Conservation (phyloP, 37 sponge, comb jelly and placozoan species). For the Agelas oroides region DNA sequence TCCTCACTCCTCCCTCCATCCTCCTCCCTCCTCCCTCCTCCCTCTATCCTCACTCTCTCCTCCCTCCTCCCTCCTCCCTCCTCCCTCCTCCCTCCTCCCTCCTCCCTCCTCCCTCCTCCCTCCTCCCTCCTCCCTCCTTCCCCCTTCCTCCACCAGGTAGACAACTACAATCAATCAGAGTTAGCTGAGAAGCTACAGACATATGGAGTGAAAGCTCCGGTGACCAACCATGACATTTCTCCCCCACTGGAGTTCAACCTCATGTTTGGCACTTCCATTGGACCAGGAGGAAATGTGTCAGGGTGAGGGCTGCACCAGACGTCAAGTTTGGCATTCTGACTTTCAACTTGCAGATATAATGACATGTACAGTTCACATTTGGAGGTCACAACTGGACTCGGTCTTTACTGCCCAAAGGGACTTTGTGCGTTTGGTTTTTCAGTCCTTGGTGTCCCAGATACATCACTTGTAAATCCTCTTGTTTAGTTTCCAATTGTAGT, state of each 20-base stretch:
- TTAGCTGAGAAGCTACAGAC: slow-evolving; percentile 72
- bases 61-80: neutral
- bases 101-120: neutral
- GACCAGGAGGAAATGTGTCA: slow-evolving; percentile 83
- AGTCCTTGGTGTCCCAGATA: too few relatives aligned
- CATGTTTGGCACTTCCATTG: slow-evolving; percentile 95
- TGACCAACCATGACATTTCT: slow-evolving; percentile 82
- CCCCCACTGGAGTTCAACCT: slow-evolving; percentile 93
- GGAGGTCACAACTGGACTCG: too few relatives aligned
- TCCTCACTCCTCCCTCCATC: neutral
- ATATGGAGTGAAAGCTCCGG: slow-evolving; percentile 83
- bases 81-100: neutral
- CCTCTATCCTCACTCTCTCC: too few relatives aligned
- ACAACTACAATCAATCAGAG: slow-evolving; percentile 77
- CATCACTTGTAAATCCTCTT: too few relatives aligned
- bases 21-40: too few relatives aligned
- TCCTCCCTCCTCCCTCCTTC: neutral
- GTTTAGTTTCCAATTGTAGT: too few relatives aligned
- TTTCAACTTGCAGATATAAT: too few relatives aligned
- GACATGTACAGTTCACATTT: too few relatives aligned
- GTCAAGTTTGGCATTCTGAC: too few relatives aligned
- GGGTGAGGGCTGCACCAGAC: slow-evolving; percentile 46
- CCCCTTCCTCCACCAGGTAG: slow-evolving; percentile 53
- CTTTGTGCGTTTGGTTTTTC: too few relatives aligned
- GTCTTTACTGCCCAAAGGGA: too few relatives aligned